Evolutionary conservation across 2,113 vertebrate genomes (phyloP), one percentile per base, ranked within the genome.

Genomic region (Aptenodytes patagonicus): DNA sequence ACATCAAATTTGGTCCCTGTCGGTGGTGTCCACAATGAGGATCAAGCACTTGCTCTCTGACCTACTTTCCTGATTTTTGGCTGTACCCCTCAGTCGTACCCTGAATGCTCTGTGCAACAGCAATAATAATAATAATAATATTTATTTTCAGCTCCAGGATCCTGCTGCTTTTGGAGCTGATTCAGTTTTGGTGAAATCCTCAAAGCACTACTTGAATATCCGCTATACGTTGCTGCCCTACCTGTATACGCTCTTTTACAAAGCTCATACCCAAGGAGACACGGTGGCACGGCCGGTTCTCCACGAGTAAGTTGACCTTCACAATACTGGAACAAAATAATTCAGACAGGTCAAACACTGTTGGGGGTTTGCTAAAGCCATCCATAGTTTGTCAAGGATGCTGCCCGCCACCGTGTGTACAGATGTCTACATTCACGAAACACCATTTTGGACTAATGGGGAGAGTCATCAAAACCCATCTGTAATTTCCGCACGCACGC

Each of bases 211-310:
- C 93, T 93, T 99, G 93, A 98, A 16, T 51, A 99, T 99, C 73
- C 99, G 99, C 34, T 99, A 99, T 80, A 98, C 98, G 9, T 97
- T 99, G 55, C 97, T 99, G 88, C 99, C 99, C 11, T 99, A 98
- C 97, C 99, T 99, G n/a, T 99, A 99, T 87, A 99, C 99, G 0
- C 98, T 99, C 42, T 99, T 99, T 96, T 99, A 99, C 97, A 99
- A 97, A 96, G 99, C 99, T 34, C 98, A 99, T 75, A 84, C 91
- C 26, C 96, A 44, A 38, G 99, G 99, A 52, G 98, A 98, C 73
- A 99, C 99, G 2, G 99, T 99, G 44, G 98, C 98, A 16, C 98
- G 99, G 28, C 98, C 99, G 6, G 15, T 99, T 90, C 98, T 99
- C 97, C 98, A 99, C 42, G 99, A 99, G 99, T 99, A 97, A 99